Evolutionary conservation across 2,888 invertebrate genomes (phyloP), one percentile per base, ranked within the genome.

Genomic region (Ommatoiulus sabulosus): DNA sequence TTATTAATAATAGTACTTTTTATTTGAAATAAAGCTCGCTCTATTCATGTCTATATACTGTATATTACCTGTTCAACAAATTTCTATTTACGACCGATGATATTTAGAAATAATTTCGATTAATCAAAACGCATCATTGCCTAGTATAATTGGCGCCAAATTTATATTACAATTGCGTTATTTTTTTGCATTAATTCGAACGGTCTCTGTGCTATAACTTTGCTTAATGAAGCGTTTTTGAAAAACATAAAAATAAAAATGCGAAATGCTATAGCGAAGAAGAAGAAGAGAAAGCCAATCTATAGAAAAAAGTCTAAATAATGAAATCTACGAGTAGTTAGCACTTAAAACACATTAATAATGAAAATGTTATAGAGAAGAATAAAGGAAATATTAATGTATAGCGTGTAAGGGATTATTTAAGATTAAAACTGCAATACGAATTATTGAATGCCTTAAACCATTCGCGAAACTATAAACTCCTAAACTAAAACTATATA

Each of bases 291-390:
- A 80, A 80, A 80, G 80, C 35, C 80, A 80, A 80, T 80, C 80
- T 80, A 35, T 35, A 80, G 35, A 80, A 80, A 52, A 80, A 80
- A 80, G 35, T 80, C 80, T 80, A 80, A 80, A 80, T 35, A 80
- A 80, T 80, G 35, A 35, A 80, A 80, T 80, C 80, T 80, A 80
- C 35, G 80, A 35, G 80, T 80, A 35, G 35, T 35, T 80, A 80
- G 80, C 80, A 80, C 80, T 80, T 80, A 80, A 80, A 80, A 80
- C 80, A 80, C 80, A 80, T 80, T 80, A 80, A 35, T 80, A 80
- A 35, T 35, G 20, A 72, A 24, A 35, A 35, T 52, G 12, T 35
- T 80, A 80, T 24, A 12, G 10, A 80, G 24, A 35, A 35, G 80
- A 35, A 80, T 12, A 35, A 35, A 80, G 35, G 72, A 80, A 35